Percentiles rank a stretch among this genome's conserved stretches.
Conservation (phyloP, 2,888 invertebrate genomes). For the Bombyx huttoni region DNA sequence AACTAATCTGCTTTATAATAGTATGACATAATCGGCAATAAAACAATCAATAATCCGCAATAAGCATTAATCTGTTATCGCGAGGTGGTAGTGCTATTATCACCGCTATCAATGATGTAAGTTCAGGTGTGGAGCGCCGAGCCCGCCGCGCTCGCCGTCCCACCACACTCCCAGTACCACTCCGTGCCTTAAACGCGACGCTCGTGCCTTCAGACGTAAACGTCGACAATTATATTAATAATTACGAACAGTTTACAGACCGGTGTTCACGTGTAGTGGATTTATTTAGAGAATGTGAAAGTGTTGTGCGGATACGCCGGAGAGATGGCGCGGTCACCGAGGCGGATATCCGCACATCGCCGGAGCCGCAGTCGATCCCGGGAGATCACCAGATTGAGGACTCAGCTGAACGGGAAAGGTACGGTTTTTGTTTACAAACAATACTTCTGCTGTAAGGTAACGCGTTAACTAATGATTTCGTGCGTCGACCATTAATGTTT, state of each 20-base stretch:
- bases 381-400: slow-evolving; percentile 45
- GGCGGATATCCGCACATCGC: slow-evolving; percentile 45
- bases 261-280: slow-evolving; percentile 3
- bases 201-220: slow-evolving; percentile 30
- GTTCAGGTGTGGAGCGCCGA: slow-evolving; percentile 15
- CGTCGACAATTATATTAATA: slow-evolving; percentile 7
- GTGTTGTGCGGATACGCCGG: slow-evolving; percentile 5
- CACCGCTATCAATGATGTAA: slow-evolving; percentile 37
- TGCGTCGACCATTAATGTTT: no score
- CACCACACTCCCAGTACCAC: slow-evolving; percentile 32
- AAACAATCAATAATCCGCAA: not conserved
- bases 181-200: slow-evolving; percentile 38
- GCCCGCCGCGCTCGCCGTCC: slow-evolving; percentile 10
- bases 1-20: not conserved
- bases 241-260: slow-evolving; percentile 12
- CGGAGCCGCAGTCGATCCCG: slow-evolving; percentile 47
- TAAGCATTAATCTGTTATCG: not conserved
- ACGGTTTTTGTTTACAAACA: not conserved
- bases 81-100: not conserved
- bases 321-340: slow-evolving; percentile 56
- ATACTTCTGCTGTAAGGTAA: not conserved
- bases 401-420: slow-evolving; percentile 60
- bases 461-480: no score
- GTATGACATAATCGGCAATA: not conserved
- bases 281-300: slow-evolving; percentile 3